Conservation (phyloP, 1,140 invertebrate genomes). For the Meloidogyne floridensis region DNA sequence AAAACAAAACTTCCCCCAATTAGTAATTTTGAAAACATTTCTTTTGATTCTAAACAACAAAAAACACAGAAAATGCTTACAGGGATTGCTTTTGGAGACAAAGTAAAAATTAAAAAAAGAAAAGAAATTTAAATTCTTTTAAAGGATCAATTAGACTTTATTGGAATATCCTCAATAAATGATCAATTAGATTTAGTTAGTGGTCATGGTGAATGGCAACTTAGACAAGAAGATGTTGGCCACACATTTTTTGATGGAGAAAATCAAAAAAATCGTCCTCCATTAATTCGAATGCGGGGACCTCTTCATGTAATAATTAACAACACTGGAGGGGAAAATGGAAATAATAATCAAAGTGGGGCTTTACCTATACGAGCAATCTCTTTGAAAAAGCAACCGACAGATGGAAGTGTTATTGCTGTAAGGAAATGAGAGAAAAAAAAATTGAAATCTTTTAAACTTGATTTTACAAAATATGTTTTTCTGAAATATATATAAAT, state of each 20-base stretch:
- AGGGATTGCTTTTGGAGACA: constrained; percentile 45
- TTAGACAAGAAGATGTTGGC: neutral
- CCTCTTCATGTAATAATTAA: constrained; percentile 1
- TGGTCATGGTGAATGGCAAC: neutral
- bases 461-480: no score
- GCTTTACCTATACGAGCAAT: neutral
- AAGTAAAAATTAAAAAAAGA: constrained; percentile 1
- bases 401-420: constrained; percentile 19
- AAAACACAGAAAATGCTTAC: constrained; percentile 28
- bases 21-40: neutral
- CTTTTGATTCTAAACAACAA: constrained; percentile 33
- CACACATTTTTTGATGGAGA: neutral
- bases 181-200: constrained; percentile 7
- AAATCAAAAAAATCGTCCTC: neutral
- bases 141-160: constrained; percentile 16
- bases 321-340: neutral
- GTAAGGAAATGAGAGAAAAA: neutral
- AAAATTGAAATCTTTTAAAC: neutral
- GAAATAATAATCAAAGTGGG: neutral
- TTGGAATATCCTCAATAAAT: constrained; percentile 16
- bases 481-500: no score
- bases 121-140: neutral
- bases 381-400: constrained; percentile 9
- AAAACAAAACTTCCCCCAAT: constrained; percentile 38
- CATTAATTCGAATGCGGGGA: neutral